These are phyloP conservation scores for Lacerta bilineata DNA, from an alignment of 2,797 vertebrate species.

Conservation along the genomic window DNA sequence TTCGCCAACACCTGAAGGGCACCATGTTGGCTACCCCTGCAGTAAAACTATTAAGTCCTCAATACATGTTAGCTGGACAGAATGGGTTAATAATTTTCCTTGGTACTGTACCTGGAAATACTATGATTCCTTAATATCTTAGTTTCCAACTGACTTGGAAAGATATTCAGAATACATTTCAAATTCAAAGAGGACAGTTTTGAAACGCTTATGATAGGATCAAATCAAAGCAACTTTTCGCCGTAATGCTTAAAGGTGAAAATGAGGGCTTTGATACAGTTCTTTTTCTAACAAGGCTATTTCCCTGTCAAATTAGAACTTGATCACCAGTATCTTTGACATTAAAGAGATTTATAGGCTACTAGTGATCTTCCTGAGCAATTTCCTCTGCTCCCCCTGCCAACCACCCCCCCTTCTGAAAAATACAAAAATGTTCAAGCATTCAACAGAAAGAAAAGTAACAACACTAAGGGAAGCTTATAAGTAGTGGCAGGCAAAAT, in stretches of 20 bases:
- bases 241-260: slow-evolving; percentile 3
- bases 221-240: background rate
- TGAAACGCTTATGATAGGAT: background rate
- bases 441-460: background rate
- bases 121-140: no score
- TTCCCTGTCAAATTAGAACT: background rate
- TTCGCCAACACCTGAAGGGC: no score
- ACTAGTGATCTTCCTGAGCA: background rate
- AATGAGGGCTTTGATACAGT: background rate
- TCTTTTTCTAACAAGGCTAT: slow-evolving; percentile 1
- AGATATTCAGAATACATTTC: background rate
- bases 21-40: no score
- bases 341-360: slow-evolving; percentile 2
- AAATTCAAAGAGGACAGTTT: background rate
- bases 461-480: background rate
- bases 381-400: background rate
- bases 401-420: no score
- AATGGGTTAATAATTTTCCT: background rate
- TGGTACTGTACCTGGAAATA: background rate
- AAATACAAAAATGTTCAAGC: background rate
- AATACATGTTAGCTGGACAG: background rate
- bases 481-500: background rate
- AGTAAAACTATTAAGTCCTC: background rate
- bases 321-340: slow-evolving; percentile 1
- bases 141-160: background rate